Evolutionary conservation across 2,113 vertebrate genomes (phyloP).

Genomic region (Dasyornis broadbenti): DNA sequence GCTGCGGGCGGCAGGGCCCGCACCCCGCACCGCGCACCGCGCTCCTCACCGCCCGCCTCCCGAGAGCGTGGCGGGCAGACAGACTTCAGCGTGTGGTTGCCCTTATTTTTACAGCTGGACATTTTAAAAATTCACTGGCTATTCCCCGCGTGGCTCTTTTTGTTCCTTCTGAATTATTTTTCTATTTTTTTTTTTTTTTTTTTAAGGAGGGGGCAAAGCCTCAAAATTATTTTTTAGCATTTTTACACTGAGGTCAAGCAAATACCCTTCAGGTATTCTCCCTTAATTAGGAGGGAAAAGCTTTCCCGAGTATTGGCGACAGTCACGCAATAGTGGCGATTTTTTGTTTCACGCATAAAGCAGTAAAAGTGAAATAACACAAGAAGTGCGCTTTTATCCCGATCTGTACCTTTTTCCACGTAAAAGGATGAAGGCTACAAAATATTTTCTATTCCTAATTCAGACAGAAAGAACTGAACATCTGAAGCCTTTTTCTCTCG

Average conservation of each 20-base stretch:
- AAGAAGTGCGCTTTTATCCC: background rate
- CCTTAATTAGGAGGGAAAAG: background rate
- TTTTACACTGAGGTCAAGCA: background rate
- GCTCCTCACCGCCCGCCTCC: background rate
- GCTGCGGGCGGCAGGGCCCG: background rate
- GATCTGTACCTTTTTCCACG: background rate
- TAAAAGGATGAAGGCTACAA: background rate
- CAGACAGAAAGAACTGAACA: background rate
- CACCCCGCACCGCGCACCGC: background rate
- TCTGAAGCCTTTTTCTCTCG: slow-evolving; percentile 9
- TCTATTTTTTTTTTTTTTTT: background rate
- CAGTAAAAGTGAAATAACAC: background rate
- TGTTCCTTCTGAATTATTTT: background rate
- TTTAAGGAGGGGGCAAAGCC: fast-evolving
- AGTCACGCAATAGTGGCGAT: background rate
- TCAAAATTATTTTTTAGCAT: background rate
- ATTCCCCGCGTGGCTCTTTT: background rate
- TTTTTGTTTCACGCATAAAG: background rate
- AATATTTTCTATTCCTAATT: background rate
- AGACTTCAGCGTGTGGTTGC: background rate
- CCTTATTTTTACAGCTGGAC: background rate
- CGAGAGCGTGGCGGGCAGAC: background rate
- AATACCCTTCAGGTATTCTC: background rate
- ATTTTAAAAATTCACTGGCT: background rate
- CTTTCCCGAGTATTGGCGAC: background rate